Percentiles rank a stretch among this genome's conserved stretches.
These are phyloP conservation scores for Octopus bimaculoides DNA, from an alignment of 1,140 invertebrate species.

Conservation along the genomic window DNA sequence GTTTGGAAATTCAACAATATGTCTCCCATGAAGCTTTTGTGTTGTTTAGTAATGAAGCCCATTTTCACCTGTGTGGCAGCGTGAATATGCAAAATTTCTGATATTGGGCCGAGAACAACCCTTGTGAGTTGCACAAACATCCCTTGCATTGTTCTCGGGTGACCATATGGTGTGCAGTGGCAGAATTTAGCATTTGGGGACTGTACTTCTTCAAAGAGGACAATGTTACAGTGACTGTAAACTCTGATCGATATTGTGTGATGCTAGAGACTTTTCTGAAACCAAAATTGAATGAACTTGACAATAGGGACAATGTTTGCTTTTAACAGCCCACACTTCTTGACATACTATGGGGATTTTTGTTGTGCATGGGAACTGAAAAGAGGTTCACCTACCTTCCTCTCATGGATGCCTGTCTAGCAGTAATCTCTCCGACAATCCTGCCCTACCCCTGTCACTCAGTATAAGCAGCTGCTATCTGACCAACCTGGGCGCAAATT, in stretches of 20 bases:
- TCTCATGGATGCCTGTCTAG: too few species aligned
- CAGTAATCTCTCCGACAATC: too few species aligned
- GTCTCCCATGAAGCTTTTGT: background rate
- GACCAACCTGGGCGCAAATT: too few species aligned
- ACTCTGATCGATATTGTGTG: conserved; percentile 7
- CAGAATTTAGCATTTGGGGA: conserved; percentile 4
- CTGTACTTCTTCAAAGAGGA: background rate
- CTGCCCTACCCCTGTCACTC: too few species aligned
- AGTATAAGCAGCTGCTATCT: too few species aligned
- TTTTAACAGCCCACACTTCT: conserved; percentile 7
- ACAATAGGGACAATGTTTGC: conserved; percentile 4
- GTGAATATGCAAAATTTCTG: conserved; percentile 1
- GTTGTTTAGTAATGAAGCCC: conserved; percentile 3
- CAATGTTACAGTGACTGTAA: conserved; percentile 7
- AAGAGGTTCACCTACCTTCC: too few species aligned
- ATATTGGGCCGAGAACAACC: conserved; percentile 6
- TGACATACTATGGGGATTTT: conserved; percentile 1
- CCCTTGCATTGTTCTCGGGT: conserved; percentile 6
- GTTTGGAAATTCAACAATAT: conserved; percentile 7
- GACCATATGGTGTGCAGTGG: conserved; percentile 3
- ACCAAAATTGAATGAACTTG: conserved; percentile 4
- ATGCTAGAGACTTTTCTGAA: conserved; percentile 7
- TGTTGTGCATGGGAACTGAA: too few species aligned
- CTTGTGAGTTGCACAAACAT: conserved; percentile 3
- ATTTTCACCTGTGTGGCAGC: conserved; percentile 6